phyloP scores from a whole-genome alignment of 2,888 invertebrate species.

The Acleris emargana region DNA sequence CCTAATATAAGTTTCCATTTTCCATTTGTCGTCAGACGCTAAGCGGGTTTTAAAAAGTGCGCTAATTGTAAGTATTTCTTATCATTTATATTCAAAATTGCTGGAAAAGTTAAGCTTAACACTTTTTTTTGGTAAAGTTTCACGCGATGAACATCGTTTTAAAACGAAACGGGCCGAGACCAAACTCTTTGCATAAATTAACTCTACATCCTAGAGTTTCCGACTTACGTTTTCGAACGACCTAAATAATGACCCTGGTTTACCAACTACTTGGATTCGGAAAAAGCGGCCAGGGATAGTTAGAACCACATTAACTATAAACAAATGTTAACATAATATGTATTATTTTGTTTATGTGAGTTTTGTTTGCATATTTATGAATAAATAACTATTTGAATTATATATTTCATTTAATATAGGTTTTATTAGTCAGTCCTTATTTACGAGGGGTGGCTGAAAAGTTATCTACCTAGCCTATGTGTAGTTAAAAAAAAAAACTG shows the following conservation, averaged over 20 bases:
- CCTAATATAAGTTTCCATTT: too few relatives aligned
- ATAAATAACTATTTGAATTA: too few relatives aligned
- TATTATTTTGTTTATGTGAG: too few relatives aligned
- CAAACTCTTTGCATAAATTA: slow-evolving; percentile 15
- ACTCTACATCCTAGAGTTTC: not conserved
- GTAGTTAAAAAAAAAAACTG: too few relatives aligned
- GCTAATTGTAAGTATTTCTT: not conserved
- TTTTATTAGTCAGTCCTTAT: too few relatives aligned
- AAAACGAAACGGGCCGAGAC: slow-evolving; percentile 21
- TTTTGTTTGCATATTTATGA: too few relatives aligned
- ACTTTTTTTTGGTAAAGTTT: slow-evolving; percentile 14
- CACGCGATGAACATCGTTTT: slow-evolving; percentile 19
- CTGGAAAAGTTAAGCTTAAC: slow-evolving; percentile 1
- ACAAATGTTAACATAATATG: too few relatives aligned
- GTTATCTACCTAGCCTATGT: too few relatives aligned
- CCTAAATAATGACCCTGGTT: slow-evolving; percentile 7
- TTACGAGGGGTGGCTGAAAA: too few relatives aligned
- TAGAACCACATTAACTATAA: not conserved
- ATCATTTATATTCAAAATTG: not conserved
- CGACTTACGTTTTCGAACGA: slow-evolving; percentile 3
- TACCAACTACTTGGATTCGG: not conserved
- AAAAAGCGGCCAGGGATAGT: not conserved
- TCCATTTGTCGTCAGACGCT: too few relatives aligned
- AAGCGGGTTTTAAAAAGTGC: too few relatives aligned
- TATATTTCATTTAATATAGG: too few relatives aligned